phyloP scores from a whole-genome alignment of 2,113 vertebrate genomes.

The Tupaia chinensis region DNA sequence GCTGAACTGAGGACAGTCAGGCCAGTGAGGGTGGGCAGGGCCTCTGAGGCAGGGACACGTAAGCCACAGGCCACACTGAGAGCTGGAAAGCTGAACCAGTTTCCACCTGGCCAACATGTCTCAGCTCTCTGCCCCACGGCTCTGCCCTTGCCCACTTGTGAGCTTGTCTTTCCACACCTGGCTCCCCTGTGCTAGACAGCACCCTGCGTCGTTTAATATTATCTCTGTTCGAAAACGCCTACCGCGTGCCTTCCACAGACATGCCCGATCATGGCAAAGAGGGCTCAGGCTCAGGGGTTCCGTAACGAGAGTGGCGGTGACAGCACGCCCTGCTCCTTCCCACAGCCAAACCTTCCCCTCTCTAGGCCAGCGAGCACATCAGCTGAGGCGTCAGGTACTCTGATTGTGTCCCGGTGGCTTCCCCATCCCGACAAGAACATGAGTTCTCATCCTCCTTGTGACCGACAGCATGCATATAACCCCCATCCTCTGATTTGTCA shows the following conservation, averaged over 20 bases:
- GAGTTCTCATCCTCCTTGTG: accelerated
- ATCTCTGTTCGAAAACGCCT: conserved; percentile 26
- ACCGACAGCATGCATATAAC: accelerated
- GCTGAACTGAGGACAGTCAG: not conserved
- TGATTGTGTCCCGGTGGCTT: not conserved
- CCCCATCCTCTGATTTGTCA: too few relatives aligned
- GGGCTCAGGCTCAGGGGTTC: not conserved
- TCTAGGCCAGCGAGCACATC: not conserved
- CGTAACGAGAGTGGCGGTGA: not conserved
- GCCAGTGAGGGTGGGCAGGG: not conserved
- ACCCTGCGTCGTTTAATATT: conserved; percentile 6
- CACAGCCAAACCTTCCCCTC: not conserved
- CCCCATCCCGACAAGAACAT: accelerated
- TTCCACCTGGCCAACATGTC: not conserved
- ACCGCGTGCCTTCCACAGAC: not conserved
- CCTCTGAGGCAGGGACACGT: not conserved
- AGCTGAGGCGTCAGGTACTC: not conserved
- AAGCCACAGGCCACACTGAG: not conserved
- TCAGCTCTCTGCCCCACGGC: too few relatives aligned
- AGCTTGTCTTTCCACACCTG: conserved; percentile 77
- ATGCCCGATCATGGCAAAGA: not conserved
- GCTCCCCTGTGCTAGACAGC: not conserved
- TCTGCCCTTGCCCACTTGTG: not conserved
- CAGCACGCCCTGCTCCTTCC: not conserved
- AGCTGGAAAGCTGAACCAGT: not conserved